phyloP scores from a whole-genome alignment of 2,888 invertebrate genomes.

The Drosophila sordidula region DNA sequence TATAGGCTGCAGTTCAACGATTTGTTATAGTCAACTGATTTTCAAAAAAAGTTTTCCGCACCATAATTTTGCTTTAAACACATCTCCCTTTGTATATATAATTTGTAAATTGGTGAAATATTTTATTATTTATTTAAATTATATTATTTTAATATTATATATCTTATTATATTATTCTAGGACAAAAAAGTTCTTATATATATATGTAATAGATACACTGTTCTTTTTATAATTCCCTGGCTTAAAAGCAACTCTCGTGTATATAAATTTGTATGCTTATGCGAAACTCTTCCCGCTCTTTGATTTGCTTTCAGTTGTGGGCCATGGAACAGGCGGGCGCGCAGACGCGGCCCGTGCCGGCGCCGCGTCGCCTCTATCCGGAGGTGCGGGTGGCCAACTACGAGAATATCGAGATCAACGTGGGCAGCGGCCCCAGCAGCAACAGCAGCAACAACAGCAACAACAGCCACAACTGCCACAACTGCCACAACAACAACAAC shows the following conservation, averaged over 20 bases:
- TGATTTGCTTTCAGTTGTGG: constrained; percentile 15
- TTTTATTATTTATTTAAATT: no score
- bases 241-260: constrained; percentile 15
- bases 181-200: no score
- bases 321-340: constrained; percentile 58
- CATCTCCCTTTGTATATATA: no score
- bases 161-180: no score
- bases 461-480: constrained; percentile 38
- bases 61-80: no score
- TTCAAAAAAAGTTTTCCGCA: no score
- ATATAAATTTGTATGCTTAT: constrained; percentile 31
- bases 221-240: background rate
- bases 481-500: constrained; percentile 50
- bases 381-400: constrained; percentile 80
- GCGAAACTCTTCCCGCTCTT: constrained; percentile 1
- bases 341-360: constrained; percentile 81
- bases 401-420: constrained; percentile 82
- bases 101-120: no score
- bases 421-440: constrained; percentile 53
- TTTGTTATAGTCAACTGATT: no score
- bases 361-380: constrained; percentile 82
- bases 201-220: background rate
- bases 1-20: no score
- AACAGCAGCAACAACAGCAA: constrained; percentile 52
- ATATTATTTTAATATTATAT: no score